A percentile compares a stretch with the other conserved stretches of the same genome.
Conservation (phyloP, 2,888 invertebrate species). For the Timema cristinae region DNA sequence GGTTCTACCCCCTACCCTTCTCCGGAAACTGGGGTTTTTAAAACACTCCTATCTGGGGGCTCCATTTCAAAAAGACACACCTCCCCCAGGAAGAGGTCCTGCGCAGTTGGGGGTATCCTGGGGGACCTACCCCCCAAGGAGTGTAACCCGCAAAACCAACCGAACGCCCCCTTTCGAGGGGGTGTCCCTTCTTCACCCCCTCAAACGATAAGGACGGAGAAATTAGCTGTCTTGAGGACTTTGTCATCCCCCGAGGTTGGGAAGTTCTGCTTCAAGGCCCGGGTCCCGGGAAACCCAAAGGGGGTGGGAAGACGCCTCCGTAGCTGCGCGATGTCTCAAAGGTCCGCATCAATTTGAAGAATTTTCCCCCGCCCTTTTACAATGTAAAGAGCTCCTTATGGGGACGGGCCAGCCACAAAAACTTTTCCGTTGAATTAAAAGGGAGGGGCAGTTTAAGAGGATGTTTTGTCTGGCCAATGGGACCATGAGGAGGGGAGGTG, state of each 20-base stretch:
- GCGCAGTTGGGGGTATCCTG: neutral
- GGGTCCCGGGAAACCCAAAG: neutral
- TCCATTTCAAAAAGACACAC: neutral
- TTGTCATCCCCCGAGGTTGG: neutral
- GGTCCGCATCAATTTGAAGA: neutral
- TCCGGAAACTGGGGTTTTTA: neutral
- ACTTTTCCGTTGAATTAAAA: too few species aligned
- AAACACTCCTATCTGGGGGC: slow-evolving; percentile 11
- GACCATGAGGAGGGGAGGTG: too few species aligned
- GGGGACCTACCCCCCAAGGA: neutral
- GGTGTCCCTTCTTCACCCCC: neutral
- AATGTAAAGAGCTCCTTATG: too few species aligned
- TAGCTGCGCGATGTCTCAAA: neutral
- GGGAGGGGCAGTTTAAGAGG: too few species aligned
- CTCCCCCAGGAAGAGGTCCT: neutral
- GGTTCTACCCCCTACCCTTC: neutral
- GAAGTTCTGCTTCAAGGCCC: neutral
- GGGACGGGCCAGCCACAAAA: too few species aligned
- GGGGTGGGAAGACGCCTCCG: neutral
- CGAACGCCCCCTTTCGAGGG: neutral
- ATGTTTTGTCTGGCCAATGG: too few species aligned
- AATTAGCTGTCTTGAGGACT: neutral
- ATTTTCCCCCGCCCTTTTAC: neutral
- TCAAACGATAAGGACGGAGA: neutral
- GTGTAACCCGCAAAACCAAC: neutral